These are phyloP conservation scores for Phasianus colchicus DNA, from an alignment of 2,113 vertebrate genomes.

Conservation along the genomic window DNA sequence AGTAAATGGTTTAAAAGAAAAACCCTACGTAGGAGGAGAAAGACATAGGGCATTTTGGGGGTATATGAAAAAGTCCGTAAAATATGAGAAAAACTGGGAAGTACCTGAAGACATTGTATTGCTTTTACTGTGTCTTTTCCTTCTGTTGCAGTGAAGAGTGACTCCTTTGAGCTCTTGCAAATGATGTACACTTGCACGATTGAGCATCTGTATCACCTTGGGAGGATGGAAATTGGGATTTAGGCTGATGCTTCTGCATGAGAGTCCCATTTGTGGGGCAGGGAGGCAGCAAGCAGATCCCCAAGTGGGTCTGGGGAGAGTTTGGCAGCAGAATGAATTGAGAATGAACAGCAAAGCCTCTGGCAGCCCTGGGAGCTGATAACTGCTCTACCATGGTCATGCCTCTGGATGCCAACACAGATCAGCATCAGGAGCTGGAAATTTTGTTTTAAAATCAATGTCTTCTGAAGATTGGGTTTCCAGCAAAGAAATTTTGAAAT, in stretches of 20 bases:
- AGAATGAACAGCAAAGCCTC: neutral
- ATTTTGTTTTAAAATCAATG: neutral
- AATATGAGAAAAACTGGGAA: neutral
- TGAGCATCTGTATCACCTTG: neutral
- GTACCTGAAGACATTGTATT: neutral
- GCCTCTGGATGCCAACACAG: fast-evolving
- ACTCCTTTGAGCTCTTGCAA: neutral
- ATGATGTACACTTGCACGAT: fast-evolving
- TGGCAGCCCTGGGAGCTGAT: fast-evolving
- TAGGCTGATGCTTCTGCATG: neutral
- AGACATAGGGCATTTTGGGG: neutral
- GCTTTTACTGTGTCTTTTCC: neutral
- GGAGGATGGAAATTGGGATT: fast-evolving
- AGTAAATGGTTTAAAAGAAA: slow-evolving; percentile 11
- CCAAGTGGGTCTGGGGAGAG: neutral
- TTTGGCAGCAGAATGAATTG: neutral
- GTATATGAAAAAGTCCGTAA: neutral
- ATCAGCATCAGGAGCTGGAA: neutral
- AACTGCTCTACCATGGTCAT: neutral
- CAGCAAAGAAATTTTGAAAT: neutral
- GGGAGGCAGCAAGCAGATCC: neutral
- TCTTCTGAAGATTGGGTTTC: neutral
- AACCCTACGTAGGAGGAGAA: neutral
- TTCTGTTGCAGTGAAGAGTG: neutral
- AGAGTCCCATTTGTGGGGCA: neutral